These are phyloP conservation scores for Nettapus auritus DNA, from an alignment of 2,113 vertebrate species.

Conservation along the genomic window DNA sequence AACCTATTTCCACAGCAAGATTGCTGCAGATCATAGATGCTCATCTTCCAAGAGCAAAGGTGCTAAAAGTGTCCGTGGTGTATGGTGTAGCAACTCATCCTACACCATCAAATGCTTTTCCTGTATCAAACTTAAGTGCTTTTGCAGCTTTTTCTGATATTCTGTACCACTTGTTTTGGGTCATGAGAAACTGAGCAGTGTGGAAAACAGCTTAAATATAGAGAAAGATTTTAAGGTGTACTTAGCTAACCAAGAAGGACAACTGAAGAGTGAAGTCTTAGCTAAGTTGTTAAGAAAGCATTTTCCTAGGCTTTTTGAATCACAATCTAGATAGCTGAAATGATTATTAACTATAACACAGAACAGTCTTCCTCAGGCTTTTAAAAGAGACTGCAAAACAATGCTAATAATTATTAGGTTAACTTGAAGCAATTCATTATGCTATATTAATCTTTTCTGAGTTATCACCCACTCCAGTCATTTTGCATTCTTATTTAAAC, in stretches of 20 bases:
- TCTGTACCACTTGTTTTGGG: not conserved
- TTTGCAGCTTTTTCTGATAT: not conserved
- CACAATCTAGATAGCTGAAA: not conserved
- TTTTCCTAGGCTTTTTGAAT: not conserved
- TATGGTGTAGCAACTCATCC: not conserved
- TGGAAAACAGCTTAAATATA: not conserved
- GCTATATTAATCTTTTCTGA: not conserved
- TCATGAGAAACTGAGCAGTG: not conserved
- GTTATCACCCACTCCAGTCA: not conserved
- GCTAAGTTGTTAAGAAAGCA: not conserved
- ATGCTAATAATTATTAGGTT: not conserved
- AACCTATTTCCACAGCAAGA: not conserved
- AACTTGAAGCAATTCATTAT: not conserved
- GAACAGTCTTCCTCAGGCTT: not conserved
- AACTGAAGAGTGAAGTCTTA: not conserved
- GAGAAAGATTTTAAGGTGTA: not conserved
- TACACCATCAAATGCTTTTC: not conserved
- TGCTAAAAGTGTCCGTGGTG: not conserved
- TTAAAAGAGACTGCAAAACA: not conserved
- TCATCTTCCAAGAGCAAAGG: not conserved
- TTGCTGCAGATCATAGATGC: not conserved
- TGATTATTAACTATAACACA: not conserved
- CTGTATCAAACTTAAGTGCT: not conserved
- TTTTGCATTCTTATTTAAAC: not conserved
- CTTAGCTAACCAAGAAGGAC: not conserved